These are phyloP conservation scores for Schmidtea mediterranea DNA, from an alignment of 1,140 invertebrate genomes.

Conservation along the genomic window DNA sequence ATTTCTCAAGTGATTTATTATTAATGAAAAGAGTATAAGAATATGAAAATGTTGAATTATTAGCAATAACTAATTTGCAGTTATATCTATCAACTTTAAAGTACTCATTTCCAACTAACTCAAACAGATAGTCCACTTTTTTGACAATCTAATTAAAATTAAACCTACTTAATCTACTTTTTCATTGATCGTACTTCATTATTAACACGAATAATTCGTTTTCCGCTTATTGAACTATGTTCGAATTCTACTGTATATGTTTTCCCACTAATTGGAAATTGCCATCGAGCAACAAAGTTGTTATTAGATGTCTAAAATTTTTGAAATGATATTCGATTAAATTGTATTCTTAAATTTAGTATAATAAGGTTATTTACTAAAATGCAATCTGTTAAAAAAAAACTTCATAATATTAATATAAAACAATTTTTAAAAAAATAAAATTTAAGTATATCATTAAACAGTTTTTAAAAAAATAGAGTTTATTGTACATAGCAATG, in stretches of 20 bases:
- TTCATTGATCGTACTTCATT: conserved; percentile 35
- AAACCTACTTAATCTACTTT: neutral
- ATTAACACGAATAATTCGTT: conserved; percentile 47
- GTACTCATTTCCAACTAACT: conserved; percentile 44
- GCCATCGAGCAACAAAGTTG: conserved; percentile 49
- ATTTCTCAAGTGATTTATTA: conserved; percentile 44
- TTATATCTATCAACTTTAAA: conserved; percentile 32
- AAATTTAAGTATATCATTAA: too few relatives aligned
- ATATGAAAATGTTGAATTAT: conserved; percentile 48
- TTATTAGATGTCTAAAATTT: conserved; percentile 9
- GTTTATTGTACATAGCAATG: too few relatives aligned
- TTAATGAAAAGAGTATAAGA: conserved; percentile 39
- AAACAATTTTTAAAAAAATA: too few relatives aligned
- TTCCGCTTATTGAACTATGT: conserved; percentile 55
- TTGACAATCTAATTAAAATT: conserved; percentile 38
- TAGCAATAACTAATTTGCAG: conserved; percentile 40
- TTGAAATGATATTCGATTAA: too few relatives aligned
- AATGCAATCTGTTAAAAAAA: too few relatives aligned
- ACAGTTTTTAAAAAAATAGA: too few relatives aligned
- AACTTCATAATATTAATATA: too few relatives aligned
- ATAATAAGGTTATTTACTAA: too few relatives aligned
- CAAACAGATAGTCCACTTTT: conserved; percentile 57
- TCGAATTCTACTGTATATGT: conserved; percentile 50
- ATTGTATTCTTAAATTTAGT: too few relatives aligned
- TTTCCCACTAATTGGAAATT: conserved; percentile 41